Evolutionary conservation across 2,113 vertebrate genomes (phyloP), one percentile per base, ranked within the genome.

Genomic region (Cyprinodon variegatus): DNA sequence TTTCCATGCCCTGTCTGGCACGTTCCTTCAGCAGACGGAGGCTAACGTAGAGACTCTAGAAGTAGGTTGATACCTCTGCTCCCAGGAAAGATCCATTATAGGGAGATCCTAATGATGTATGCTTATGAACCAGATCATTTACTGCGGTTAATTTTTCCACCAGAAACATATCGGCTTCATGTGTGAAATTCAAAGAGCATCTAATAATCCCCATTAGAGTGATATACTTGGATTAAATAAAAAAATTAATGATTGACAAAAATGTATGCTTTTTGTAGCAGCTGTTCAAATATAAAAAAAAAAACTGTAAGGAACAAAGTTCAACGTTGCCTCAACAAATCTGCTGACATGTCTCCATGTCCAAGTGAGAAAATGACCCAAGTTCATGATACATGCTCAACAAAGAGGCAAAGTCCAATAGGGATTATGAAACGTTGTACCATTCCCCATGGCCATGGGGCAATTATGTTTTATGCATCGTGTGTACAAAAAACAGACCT

Each of bases 81-180:
- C 83, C 74, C 20, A 8, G 68, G 75, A 77, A 39, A 68, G 75
- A 92, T 91, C 90, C 89, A 91, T 92, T 36, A 91, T 86, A 69
- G 65, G 72, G 68, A 88, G 76, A 89, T 80, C 73, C 89, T 81
- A 77, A 74, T 77, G 77, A 77, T 76, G 74, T 74, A 57, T 74
- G 70, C 74, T 69, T 75, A 65, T 59, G 78, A 78, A 62, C 86
- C 76, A 76, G 65, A 79, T 75, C 81, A 76, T 83, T 48, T 70
- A 70, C 65, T 38, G 11, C 11, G 65, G 62, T 60, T 41, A 77
- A 70, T 72, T 53, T 61, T 68, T 83, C 29, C 77, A 61, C 48
- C 50, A 40, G 68, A 80, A 70, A 78, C 72, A 61, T 77, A 45
- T 62, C 67, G 67, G 70, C 66, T 78, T n/a, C 64, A 65, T 15